Evolutionary conservation across 2,888 invertebrate genomes (phyloP), one percentile per base, ranked within the genome.

Genomic region (Matsumyia berberina): DNA sequence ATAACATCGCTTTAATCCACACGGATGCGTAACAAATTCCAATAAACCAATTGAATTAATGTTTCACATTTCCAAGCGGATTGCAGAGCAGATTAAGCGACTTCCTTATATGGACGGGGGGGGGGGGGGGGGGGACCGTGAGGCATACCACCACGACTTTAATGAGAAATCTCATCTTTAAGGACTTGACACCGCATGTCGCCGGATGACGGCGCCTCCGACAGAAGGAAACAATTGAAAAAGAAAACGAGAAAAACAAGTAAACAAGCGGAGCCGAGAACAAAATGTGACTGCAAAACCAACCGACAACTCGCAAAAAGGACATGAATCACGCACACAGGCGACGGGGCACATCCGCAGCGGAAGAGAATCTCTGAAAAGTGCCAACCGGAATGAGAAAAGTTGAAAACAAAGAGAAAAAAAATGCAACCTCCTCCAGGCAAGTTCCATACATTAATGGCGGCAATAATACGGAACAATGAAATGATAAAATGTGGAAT

Each of bases 101-200:
- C 55, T 44, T 58, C 66, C 42, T 46, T 17, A 8, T 4, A 9
- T 5, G 17, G 9, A 46, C 15, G 17, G 17, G 51, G 33, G n/a
- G n/a, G n/a, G n/a, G n/a, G n/a, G n/a, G n/a, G n/a, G n/a, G n/a
- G n/a, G n/a, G n/a, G n/a, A n/a, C n/a, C n/a, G n/a, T n/a, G n/a
- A n/a, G 7, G 37, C 11, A n/a, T 17, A 19, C 33, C 31, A 39
- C 19, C 37, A 29, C 42, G 2, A n/a, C 15, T 15, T 58, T 70
- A 77, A 82, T 76, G 62, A 55, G 69, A 76, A 81, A 64, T 51
- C 17, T 69, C 44, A 62, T 44, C 70, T 62, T 58, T 76, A 76
- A 76, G 35, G 24, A 55, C 62, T 81, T 81, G 46, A 55, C 60
- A 76, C 57, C 77, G 58, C 62, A 42, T 77, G 64, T 58, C 70